phyloP scores from a whole-genome alignment of 1,140 invertebrate genomes.

The Babylonia areolata region DNA sequence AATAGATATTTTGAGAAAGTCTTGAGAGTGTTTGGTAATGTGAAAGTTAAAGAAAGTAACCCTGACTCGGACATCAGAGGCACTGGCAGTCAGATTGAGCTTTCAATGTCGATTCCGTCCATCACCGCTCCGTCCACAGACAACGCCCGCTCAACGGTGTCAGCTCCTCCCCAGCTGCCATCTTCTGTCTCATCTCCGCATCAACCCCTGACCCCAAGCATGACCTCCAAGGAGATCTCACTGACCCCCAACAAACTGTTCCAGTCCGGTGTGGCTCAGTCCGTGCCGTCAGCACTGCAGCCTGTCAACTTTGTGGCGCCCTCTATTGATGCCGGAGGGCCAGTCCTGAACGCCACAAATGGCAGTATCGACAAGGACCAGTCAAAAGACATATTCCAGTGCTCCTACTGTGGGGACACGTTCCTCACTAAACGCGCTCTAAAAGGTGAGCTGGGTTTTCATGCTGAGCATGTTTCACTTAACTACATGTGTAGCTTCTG shows the following conservation, averaged over 20 bases:
- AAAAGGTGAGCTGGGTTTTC: slow-evolving; percentile 60
- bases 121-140: neutral
- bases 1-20: slow-evolving; percentile 64
- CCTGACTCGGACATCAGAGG: neutral
- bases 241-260: neutral
- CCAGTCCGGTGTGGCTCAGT: neutral
- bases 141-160: neutral
- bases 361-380: neutral
- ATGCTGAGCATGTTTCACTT: too few species aligned
- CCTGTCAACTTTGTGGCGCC: neutral
- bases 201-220: too few species aligned
- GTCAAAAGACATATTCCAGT: slow-evolving; percentile 76
- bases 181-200: neutral
- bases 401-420: slow-evolving; percentile 87
- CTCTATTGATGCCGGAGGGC: neutral
- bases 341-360: neutral
- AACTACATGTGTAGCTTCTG: too few species aligned
- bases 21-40: neutral
- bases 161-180: neutral
- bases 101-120: neutral
- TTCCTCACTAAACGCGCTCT: slow-evolving; percentile 88
- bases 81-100: neutral
- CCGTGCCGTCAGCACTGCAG: neutral
- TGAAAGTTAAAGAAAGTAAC: neutral
- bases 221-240: neutral